These are phyloP conservation scores for Zeus faber DNA, from an alignment of 2,113 vertebrate genomes.

Conservation along the genomic window DNA sequence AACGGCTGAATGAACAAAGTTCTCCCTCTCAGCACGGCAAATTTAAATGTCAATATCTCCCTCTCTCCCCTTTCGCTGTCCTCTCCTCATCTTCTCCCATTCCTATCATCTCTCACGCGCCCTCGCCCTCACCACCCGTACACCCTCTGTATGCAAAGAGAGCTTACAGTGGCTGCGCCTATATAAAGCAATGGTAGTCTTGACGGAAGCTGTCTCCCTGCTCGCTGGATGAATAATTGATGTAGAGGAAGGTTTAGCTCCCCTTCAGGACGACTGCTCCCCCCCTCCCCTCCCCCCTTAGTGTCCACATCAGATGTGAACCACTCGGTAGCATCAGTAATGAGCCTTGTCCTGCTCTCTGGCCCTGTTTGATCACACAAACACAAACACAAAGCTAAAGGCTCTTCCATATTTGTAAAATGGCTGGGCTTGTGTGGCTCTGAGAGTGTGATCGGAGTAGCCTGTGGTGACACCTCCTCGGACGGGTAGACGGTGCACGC, in stretches of 20 bases:
- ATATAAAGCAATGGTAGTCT: background rate
- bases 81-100: background rate
- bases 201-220: constrained; percentile 2
- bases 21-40: background rate
- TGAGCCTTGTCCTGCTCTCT: background rate
- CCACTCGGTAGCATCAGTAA: background rate
- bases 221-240: background rate
- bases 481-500: too few relatives aligned
- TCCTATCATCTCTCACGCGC: background rate
- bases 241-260: background rate
- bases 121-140: background rate
- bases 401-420: background rate
- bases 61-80: background rate
- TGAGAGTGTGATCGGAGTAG: background rate
- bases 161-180: too few relatives aligned
- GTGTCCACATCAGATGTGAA: background rate
- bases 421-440: background rate
- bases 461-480: too few relatives aligned
- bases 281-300: background rate
- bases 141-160: background rate
- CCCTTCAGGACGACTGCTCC: background rate
- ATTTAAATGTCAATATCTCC: background rate
- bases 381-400: background rate
- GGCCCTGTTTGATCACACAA: background rate
- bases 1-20: background rate